Evolutionary conservation across 2,113 vertebrate genomes (phyloP).

Genomic region (Thamnophis sirtalis): DNA sequence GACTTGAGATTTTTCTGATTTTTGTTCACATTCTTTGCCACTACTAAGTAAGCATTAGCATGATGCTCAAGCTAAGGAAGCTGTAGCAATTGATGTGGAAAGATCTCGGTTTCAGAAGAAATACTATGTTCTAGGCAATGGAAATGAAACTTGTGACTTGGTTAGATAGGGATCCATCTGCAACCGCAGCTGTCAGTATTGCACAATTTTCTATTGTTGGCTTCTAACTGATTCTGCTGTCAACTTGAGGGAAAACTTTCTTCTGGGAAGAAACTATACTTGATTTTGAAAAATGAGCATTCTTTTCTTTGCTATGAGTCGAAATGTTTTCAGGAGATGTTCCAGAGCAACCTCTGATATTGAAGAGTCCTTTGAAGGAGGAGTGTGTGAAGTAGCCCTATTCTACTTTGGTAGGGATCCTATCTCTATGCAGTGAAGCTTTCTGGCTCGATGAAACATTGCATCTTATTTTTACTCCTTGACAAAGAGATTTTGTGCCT

Average conservation of each 20-base stretch:
- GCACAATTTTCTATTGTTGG: constrained; percentile 54
- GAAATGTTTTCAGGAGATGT: background rate
- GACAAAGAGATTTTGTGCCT: background rate
- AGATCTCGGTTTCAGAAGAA: background rate
- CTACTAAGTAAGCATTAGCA: background rate
- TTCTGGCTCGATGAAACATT: background rate
- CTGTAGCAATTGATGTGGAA: background rate
- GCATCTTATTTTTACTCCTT: background rate
- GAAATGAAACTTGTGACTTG: constrained; percentile 70
- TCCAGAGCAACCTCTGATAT: background rate
- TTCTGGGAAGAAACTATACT: constrained; percentile 23
- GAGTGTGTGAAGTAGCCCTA: background rate
- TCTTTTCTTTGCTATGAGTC: background rate
- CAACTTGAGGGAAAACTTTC: background rate
- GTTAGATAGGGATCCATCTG: constrained; percentile 60
- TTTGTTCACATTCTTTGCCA: background rate
- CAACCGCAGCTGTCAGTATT: constrained; percentile 51
- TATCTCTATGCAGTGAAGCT: background rate
- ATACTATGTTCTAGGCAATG: constrained; percentile 43
- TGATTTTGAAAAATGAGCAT: background rate
- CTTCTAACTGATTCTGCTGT: constrained; percentile 50
- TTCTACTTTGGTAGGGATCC: background rate
- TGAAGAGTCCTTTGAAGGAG: background rate
- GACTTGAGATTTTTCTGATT: background rate
- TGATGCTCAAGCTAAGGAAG: background rate